Evolutionary conservation across 2,113 vertebrate species (phyloP).

Genomic region (Grus americana): DNA sequence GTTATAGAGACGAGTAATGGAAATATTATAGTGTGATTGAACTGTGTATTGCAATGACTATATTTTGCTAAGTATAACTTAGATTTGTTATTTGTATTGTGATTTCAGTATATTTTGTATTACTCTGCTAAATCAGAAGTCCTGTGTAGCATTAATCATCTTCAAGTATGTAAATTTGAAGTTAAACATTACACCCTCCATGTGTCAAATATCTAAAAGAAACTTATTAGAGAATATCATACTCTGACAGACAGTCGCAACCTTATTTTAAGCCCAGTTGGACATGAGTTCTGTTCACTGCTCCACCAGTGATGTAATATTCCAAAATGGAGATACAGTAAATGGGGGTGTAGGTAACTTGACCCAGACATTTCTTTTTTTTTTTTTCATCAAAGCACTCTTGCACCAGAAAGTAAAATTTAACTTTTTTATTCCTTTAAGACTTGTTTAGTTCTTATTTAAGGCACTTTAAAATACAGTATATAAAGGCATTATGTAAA

Average conservation of each 20-base stretch:
- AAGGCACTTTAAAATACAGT: neutral
- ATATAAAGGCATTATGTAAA: neutral
- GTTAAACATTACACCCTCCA: neutral
- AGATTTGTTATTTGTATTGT: neutral
- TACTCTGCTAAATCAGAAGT: neutral
- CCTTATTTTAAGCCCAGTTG: neutral
- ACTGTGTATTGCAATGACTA: neutral
- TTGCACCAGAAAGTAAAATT: neutral
- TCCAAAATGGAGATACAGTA: neutral
- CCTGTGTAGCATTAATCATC: neutral
- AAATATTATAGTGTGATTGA: neutral
- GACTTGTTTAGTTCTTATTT: neutral
- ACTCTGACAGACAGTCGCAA: neutral
- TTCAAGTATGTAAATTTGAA: neutral
- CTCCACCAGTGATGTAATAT: neutral
- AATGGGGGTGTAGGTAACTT: neutral
- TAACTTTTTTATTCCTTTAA: neutral
- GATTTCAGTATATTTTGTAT: neutral
- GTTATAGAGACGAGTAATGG: fast-evolving
- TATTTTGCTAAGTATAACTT: neutral
- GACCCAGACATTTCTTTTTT: neutral
- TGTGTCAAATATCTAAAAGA: neutral
- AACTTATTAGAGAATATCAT: fast-evolving
- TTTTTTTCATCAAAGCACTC: neutral
- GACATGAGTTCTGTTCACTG: neutral